Conservation (phyloP, 2,888 invertebrate genomes). For the Mimumesa dahlbomi region DNA sequence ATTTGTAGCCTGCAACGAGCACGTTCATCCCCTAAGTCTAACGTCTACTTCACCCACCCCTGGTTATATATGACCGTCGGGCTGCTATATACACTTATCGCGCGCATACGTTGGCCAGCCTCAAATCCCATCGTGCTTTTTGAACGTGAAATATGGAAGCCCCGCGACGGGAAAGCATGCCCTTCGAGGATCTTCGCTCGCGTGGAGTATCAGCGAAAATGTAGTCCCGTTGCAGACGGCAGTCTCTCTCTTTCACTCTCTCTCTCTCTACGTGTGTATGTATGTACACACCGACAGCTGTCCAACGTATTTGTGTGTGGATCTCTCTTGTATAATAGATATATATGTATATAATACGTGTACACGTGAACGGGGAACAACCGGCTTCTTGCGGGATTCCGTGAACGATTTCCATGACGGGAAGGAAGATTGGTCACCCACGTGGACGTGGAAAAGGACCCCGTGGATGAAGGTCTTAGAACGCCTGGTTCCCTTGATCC, state of each 20-base stretch:
- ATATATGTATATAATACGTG: not conserved
- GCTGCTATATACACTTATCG: constrained; percentile 69
- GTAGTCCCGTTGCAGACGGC: constrained; percentile 37
- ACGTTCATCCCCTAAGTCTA: constrained; percentile 75
- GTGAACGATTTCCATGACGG: constrained; percentile 32
- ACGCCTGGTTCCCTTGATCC: not conserved
- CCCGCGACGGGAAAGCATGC: constrained; percentile 34
- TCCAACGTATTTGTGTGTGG: no score
- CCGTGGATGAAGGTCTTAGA: constrained; percentile 7
- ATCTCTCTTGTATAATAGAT: no score
- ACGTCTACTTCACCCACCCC: constrained; percentile 69
- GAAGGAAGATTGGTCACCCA: constrained; percentile 48
- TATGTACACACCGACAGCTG: no score
- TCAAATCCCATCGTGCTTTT: constrained; percentile 72
- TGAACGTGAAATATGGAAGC: constrained; percentile 67
- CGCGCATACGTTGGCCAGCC: constrained; percentile 70
- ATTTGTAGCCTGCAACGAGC: constrained; percentile 76
- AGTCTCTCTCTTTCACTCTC: no score
- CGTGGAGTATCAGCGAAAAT: constrained; percentile 48
- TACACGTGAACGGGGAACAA: constrained; percentile 35
- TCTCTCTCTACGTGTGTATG: constrained; percentile 8
- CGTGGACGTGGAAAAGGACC: constrained; percentile 18
- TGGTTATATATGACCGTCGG: constrained; percentile 71
- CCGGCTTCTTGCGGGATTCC: constrained; percentile 44
- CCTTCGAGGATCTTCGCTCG: constrained; percentile 54